A percentile compares a stretch with the other conserved stretches of the same genome.
Evolutionary conservation across 2,113 vertebrate genomes (phyloP).

Genomic region (Hippocampus guttulatus): DNA sequence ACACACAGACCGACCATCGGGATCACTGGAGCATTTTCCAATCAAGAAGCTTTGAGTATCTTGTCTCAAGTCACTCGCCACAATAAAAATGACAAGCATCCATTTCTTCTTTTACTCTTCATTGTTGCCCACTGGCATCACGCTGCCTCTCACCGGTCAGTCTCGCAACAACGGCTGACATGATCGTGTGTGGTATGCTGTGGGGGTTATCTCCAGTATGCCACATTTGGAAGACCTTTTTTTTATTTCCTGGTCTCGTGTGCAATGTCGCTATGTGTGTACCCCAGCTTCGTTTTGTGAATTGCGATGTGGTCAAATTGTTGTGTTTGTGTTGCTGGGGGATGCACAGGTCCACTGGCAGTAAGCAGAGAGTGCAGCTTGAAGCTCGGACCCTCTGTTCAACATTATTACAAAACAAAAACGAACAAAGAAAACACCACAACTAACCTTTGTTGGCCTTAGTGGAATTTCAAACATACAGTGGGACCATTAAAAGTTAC

Average conservation of each 20-base stretch:
- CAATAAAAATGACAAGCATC: too few species aligned
- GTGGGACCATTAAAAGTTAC: not conserved
- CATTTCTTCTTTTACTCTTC: too few species aligned
- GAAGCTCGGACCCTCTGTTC: constrained; percentile 67
- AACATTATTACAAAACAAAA: constrained; percentile 11
- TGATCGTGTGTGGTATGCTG: constrained; percentile 6
- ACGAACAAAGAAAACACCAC: constrained; percentile 23
- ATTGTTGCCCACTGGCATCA: too few species aligned
- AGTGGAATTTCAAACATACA: not conserved
- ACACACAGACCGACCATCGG: not conserved
- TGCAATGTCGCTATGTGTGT: not conserved
- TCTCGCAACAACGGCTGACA: not conserved
- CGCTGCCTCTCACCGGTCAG: too few species aligned
- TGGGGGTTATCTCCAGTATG: too few species aligned
- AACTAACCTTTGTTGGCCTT: constrained; percentile 20
- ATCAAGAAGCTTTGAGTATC: not conserved
- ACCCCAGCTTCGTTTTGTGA: not conserved
- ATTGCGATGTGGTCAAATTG: constrained; percentile 15
- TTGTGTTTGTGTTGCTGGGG: constrained; percentile 25
- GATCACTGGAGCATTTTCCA: too few species aligned
- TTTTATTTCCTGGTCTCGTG: too few species aligned
- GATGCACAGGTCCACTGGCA: constrained; percentile 71
- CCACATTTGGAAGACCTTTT: too few species aligned
- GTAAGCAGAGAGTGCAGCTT: constrained; percentile 73
- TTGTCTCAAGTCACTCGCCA: too few species aligned